phyloP scores from a whole-genome alignment of 1,140 invertebrate species.

The Diprion similis region DNA sequence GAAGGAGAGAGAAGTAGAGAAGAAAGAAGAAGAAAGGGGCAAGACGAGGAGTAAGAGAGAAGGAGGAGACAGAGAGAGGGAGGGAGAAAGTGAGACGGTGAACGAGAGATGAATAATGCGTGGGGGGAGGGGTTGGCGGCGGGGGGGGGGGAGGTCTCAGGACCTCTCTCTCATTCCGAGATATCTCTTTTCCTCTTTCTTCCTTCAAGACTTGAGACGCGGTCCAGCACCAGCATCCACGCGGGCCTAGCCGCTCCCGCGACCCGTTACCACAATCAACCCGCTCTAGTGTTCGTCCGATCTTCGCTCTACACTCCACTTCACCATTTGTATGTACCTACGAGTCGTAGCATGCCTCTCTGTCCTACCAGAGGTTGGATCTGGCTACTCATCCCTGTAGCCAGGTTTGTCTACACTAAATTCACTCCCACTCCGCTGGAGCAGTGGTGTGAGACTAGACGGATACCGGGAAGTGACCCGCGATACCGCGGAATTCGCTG shows the following conservation, averaged over 20 bases:
- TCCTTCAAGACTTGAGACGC: constrained; percentile 1
- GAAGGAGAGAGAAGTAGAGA: neutral
- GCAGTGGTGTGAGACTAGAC: neutral
- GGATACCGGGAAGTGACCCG: neutral
- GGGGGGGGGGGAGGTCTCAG: constrained; percentile 2
- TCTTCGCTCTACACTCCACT: neutral
- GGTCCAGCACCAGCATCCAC: constrained; percentile 13
- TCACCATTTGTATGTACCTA: neutral
- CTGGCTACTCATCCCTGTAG: neutral
- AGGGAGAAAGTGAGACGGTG: constrained; percentile 28
- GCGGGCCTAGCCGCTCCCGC: constrained; percentile 12
- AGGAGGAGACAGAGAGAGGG: constrained; percentile 24
- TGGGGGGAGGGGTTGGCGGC: neutral
- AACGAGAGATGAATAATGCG: constrained; percentile 24
- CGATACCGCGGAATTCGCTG: neutral
- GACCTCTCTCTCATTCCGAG: constrained; percentile 6
- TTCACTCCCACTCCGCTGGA: neutral
- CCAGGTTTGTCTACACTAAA: neutral
- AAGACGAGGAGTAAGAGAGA: constrained; percentile 29
- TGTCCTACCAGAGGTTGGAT: neutral
- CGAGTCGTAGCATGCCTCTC: neutral
- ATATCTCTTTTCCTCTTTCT: constrained; percentile 9
- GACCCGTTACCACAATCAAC: constrained; percentile 20
- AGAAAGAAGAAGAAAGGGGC: constrained; percentile 20
- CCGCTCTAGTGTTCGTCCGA: constrained; percentile 4